A percentile compares a stretch with the other conserved stretches of the same genome.
Evolutionary conservation across 2,113 vertebrate species (phyloP).

Genomic region (Carassius gibelio): DNA sequence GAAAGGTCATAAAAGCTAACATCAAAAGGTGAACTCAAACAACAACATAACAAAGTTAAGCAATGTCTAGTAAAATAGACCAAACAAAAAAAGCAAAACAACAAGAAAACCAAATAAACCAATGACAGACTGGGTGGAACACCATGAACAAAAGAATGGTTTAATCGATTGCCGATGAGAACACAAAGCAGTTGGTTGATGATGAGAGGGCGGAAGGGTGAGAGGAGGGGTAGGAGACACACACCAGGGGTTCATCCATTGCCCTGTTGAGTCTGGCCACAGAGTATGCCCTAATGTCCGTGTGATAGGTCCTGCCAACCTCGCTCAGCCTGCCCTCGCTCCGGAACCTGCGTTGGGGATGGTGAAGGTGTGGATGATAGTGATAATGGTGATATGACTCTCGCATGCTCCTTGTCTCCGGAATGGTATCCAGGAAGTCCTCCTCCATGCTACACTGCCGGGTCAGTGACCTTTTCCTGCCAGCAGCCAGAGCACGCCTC

Average conservation of each 20-base stretch:
- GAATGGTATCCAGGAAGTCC: constrained; percentile 80
- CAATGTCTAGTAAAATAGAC: constrained; percentile 60
- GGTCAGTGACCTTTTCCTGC: constrained; percentile 86
- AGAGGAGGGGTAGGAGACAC: constrained; percentile 74
- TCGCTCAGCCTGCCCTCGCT: constrained; percentile 75
- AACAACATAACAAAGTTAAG: constrained; percentile 25
- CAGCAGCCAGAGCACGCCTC: constrained; percentile 75
- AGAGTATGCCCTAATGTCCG: constrained; percentile 78
- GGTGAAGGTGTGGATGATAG: constrained; percentile 51
- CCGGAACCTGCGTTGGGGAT: constrained; percentile 71
- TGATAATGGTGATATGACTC: constrained; percentile 66
- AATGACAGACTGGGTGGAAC: constrained; percentile 63
- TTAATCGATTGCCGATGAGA: constrained; percentile 76
- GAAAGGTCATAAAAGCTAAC: neutral
- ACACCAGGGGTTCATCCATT: constrained; percentile 88
- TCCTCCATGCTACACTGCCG: constrained; percentile 91
- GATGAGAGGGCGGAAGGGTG: constrained; percentile 40
- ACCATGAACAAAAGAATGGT: constrained; percentile 70
- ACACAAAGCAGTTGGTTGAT: constrained; percentile 81
- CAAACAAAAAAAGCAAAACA: constrained; percentile 46
- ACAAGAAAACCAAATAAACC: constrained; percentile 45
- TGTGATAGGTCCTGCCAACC: constrained; percentile 81
- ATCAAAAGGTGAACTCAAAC: constrained; percentile 18
- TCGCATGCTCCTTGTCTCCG: constrained; percentile 65
- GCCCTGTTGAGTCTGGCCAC: constrained; percentile 79